A percentile compares a stretch with the other conserved stretches of the same genome.
These are phyloP conservation scores for Puma concolor DNA, from an alignment of 2,113 vertebrate genomes.

Conservation along the genomic window DNA sequence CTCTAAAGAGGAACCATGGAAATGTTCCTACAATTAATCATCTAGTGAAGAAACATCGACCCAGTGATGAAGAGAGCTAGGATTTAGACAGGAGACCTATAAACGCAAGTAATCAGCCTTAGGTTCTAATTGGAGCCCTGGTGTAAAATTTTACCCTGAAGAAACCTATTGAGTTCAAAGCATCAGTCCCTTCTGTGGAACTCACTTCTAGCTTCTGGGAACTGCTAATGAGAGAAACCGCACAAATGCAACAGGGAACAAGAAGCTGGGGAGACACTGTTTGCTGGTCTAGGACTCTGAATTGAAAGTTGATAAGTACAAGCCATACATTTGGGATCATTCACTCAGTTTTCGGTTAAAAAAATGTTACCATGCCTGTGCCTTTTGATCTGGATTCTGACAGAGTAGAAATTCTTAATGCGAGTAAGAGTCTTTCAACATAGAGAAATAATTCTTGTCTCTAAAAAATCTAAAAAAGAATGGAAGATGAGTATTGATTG, in stretches of 20 bases:
- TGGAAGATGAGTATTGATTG: not conserved
- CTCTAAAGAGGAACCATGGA: not conserved
- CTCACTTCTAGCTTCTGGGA: not conserved
- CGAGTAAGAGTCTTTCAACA: not conserved
- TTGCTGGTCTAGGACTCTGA: not conserved
- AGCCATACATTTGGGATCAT: not conserved
- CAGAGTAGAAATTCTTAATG: not conserved
- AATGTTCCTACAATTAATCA: not conserved
- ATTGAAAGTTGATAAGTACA: not conserved
- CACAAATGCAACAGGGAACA: not conserved
- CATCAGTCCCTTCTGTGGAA: not conserved
- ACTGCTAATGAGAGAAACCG: not conserved
- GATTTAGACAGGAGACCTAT: constrained; percentile 8
- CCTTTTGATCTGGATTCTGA: not conserved
- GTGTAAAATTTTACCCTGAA: constrained; percentile 28
- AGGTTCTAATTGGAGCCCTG: constrained; percentile 44
- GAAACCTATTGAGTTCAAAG: constrained; percentile 24
- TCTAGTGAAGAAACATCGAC: not conserved
- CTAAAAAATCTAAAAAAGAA: not conserved
- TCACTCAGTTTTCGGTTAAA: not conserved
- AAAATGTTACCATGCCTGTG: not conserved
- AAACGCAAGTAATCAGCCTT: not conserved
- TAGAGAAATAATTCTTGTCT: not conserved
- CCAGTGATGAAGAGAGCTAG: not conserved
- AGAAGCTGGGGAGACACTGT: not conserved